These are phyloP conservation scores for Polietes domitor DNA, from an alignment of 2,888 invertebrate genomes.

Conservation along the genomic window DNA sequence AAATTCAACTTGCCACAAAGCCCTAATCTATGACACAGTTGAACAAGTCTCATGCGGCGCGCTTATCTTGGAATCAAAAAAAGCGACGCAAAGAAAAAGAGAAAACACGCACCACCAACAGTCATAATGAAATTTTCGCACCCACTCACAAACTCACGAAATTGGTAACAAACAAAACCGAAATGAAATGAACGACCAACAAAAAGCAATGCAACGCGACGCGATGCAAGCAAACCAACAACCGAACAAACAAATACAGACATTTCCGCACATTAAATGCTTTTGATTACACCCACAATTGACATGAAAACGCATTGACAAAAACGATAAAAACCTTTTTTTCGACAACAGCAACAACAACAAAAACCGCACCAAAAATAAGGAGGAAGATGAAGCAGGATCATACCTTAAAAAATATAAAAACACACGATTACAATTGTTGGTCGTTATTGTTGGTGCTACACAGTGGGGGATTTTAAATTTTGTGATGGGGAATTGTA, in stretches of 20 bases:
- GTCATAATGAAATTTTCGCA: constrained; percentile 50
- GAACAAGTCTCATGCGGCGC: constrained; percentile 33
- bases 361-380: not conserved
- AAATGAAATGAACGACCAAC: constrained; percentile 19
- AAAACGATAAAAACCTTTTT: constrained; percentile 47
- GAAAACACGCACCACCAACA: constrained; percentile 55
- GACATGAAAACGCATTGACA: constrained; percentile 62
- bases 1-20: not conserved
- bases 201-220: not conserved
- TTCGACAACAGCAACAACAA: not conserved
- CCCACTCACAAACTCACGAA: constrained; percentile 40
- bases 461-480: not conserved
- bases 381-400: constrained; percentile 32
- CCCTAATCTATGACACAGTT: not conserved
- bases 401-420: constrained; percentile 42
- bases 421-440: constrained; percentile 33
- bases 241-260: constrained; percentile 39
- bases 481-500: not conserved
- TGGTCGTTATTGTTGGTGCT: not conserved
- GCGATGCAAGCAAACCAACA: constrained; percentile 9
- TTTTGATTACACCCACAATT: constrained; percentile 71
- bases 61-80: constrained; percentile 10
- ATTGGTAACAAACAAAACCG: constrained; percentile 39
- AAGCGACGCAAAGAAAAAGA: constrained; percentile 6
- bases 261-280: constrained; percentile 69